Conservation (phyloP, 2,113 vertebrate genomes). For the Suncus etruscus region DNA sequence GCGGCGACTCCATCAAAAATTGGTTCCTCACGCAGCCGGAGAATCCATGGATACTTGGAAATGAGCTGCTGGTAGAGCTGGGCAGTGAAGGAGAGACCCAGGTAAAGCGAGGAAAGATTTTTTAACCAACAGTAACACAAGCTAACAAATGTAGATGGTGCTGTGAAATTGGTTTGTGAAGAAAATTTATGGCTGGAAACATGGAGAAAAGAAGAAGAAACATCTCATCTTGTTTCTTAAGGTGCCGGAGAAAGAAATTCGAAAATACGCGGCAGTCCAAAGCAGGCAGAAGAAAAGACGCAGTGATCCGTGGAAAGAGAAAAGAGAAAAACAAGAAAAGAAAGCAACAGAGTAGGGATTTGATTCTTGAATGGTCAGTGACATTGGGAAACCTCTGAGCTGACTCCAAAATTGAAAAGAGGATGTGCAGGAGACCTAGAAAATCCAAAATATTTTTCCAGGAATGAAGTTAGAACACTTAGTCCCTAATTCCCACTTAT, state of each 20-base stretch:
- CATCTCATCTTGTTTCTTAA: neutral
- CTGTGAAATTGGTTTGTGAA: neutral
- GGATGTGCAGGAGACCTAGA: neutral
- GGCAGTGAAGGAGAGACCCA: neutral
- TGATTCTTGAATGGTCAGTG: slow-evolving; percentile 32
- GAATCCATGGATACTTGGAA: neutral
- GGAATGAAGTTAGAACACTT: neutral
- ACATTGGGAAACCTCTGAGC: neutral
- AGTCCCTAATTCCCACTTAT: neutral
- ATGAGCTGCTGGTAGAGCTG: neutral
- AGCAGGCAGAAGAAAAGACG: slow-evolving; percentile 25
- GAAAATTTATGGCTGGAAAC: slow-evolving; percentile 24
- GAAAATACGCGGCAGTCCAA: slow-evolving; percentile 11
- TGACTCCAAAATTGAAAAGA: neutral
- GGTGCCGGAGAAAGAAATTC: slow-evolving; percentile 4
- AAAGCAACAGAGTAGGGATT: neutral
- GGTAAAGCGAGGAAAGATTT: slow-evolving; percentile 3
- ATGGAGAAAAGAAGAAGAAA: neutral
- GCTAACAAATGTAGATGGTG: neutral
- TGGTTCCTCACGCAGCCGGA: neutral
- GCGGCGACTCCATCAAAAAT: no score
- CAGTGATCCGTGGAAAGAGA: neutral
- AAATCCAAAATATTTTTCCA: neutral
- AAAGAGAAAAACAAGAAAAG: slow-evolving; percentile 20
- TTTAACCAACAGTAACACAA: neutral